Percentiles rank a stretch among this genome's conserved stretches.
Evolutionary conservation across 2,113 vertebrate species (phyloP).

Genomic region (Nibea albiflora): DNA sequence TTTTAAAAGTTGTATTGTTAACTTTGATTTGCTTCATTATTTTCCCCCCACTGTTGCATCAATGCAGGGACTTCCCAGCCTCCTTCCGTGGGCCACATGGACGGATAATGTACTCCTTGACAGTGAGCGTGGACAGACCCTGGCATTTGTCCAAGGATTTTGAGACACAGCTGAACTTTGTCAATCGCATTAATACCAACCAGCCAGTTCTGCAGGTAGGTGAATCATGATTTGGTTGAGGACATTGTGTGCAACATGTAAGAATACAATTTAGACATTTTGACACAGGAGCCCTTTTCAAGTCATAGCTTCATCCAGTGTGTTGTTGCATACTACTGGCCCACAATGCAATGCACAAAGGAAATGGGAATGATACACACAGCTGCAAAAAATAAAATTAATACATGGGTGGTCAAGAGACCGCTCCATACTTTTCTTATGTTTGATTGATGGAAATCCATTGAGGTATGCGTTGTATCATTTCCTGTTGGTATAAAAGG

Average conservation of each 20-base stretch:
- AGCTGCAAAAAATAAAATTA: background rate
- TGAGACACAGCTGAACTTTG: conserved; percentile 64
- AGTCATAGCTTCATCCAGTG: background rate
- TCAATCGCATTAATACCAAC: conserved; percentile 42
- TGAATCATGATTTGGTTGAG: background rate
- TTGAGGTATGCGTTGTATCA: too few species aligned
- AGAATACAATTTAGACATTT: background rate
- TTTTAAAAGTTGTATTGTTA: background rate
- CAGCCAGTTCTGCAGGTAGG: conserved; percentile 64
- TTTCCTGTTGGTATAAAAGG: background rate
- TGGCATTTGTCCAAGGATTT: conserved; percentile 70
- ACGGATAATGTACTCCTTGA: conserved; percentile 53
- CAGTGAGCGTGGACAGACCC: conserved; percentile 62
- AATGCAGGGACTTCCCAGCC: conserved; percentile 71
- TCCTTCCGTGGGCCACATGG: conserved; percentile 52
- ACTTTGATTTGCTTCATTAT: background rate
- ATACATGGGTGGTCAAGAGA: background rate
- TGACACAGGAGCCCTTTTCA: background rate
- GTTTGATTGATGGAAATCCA: too few species aligned
- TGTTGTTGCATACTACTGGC: background rate
- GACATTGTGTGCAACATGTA: background rate
- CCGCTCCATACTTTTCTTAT: too few species aligned
- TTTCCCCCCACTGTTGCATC: background rate
- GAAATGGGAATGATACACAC: background rate
- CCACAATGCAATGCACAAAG: background rate